phyloP scores from a whole-genome alignment of 1,140 invertebrate genomes.

The Metopolophium dirhodum region DNA sequence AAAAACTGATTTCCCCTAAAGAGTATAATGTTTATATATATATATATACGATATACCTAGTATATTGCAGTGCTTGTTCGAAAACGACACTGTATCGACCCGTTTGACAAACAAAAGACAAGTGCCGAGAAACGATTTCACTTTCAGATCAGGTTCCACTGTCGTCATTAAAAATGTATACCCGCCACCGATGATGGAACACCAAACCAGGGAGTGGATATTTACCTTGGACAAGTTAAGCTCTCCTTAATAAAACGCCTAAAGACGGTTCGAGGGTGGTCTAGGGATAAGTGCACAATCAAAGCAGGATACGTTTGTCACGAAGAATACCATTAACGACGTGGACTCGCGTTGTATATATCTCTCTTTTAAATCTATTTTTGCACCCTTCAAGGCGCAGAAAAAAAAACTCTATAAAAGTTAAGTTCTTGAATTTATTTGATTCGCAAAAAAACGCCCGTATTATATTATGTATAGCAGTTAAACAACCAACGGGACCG shows the following conservation, averaged over 20 bases:
- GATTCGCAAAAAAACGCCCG: constrained; percentile 41
- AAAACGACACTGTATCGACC: constrained; percentile 36
- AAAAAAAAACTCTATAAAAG: constrained; percentile 53
- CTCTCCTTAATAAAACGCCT: constrained; percentile 55
- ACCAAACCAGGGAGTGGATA: constrained; percentile 32
- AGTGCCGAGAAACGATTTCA: constrained; percentile 54
- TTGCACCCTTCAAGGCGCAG: constrained; percentile 34
- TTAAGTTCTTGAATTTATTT: constrained; percentile 57
- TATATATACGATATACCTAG: neutral
- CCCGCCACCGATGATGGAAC: constrained; percentile 47
- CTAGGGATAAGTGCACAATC: constrained; percentile 56
- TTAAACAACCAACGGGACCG: constrained; percentile 47
- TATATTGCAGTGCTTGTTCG: neutral
- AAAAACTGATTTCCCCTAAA: constrained; percentile 11
- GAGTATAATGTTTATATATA: neutral
- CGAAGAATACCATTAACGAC: constrained; percentile 57
- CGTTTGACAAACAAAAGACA: constrained; percentile 47
- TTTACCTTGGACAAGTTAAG: constrained; percentile 55
- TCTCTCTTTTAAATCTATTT: constrained; percentile 54
- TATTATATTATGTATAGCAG: constrained; percentile 43
- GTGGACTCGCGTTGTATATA: constrained; percentile 38
- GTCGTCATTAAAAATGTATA: constrained; percentile 56
- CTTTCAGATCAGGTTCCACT: constrained; percentile 51
- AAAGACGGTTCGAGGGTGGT: constrained; percentile 43
- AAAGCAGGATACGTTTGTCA: constrained; percentile 52